These are phyloP conservation scores for Sylvicola cinctus DNA, from an alignment of 2,888 invertebrate genomes.

Conservation along the genomic window DNA sequence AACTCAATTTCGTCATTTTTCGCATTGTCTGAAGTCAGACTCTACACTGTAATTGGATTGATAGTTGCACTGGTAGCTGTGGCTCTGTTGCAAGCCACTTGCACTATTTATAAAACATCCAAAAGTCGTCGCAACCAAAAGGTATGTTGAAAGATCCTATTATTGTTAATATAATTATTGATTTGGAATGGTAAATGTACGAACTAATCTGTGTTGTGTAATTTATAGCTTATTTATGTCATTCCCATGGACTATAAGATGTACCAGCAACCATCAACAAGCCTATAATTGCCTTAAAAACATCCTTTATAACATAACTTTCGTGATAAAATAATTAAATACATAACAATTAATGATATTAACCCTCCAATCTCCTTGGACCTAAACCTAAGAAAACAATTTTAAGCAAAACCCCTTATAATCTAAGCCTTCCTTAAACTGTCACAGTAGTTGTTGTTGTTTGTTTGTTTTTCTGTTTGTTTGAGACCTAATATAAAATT, in stretches of 20 bases:
- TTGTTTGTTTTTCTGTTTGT: too few relatives aligned
- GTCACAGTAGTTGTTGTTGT: too few relatives aligned
- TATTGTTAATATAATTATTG: background rate
- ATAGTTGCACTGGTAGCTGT: slow-evolving; percentile 59
- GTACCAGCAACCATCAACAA: slow-evolving; percentile 23
- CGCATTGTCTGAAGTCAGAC: slow-evolving; percentile 46
- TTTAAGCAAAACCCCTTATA: too few relatives aligned
- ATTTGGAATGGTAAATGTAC: background rate
- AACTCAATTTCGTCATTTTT: slow-evolving; percentile 29
- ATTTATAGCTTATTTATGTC: slow-evolving; percentile 24
- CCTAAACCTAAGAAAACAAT: too few relatives aligned
- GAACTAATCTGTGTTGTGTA: slow-evolving; percentile 1
- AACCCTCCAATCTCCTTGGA: too few relatives aligned
- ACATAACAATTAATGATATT: too few relatives aligned
- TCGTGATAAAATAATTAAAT: too few relatives aligned
- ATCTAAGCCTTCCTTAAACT: too few relatives aligned
- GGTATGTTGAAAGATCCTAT: slow-evolving; percentile 28
- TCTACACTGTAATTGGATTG: slow-evolving; percentile 67
- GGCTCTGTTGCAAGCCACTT: slow-evolving; percentile 62
- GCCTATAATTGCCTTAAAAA: slow-evolving; percentile 4
- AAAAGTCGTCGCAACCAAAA: slow-evolving; percentile 39
- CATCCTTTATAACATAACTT: background rate
- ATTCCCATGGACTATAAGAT: slow-evolving; percentile 27
- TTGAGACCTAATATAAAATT: too few relatives aligned
- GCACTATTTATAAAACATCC: slow-evolving; percentile 55